Conservation (phyloP, 64 coral and sea anemone species). For the Actinia tenebrosa region DNA sequence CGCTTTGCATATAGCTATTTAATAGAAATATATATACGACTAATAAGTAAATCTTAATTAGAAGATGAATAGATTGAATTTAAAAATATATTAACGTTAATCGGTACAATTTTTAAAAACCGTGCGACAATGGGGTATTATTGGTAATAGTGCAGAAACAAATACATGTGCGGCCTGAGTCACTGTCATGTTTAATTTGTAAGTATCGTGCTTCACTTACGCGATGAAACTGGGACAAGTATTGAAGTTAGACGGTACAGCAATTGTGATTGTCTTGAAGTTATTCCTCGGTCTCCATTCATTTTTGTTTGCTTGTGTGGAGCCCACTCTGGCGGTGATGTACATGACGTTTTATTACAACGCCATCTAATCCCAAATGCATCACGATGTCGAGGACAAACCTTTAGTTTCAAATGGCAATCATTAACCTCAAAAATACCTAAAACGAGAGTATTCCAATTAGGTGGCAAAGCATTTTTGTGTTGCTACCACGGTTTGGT, state of each 20-base stretch:
- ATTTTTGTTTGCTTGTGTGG: conserved; percentile 1
- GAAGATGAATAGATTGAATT: too few species aligned
- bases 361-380: conserved; percentile 26
- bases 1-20: too few species aligned
- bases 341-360: conserved; percentile 1
- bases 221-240: conserved; percentile 27
- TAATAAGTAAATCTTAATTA: too few species aligned
- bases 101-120: too few species aligned
- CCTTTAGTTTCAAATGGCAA: neutral
- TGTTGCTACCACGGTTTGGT: too few species aligned
- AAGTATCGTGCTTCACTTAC: conserved; percentile 5
- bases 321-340: conserved; percentile 14
- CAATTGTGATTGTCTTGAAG: neutral
- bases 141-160: too few species aligned
- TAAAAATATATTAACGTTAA: too few species aligned
- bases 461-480: neutral
- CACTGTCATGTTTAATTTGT: too few species aligned
- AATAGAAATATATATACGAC: too few species aligned
- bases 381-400: conserved; percentile 41
- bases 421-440: conserved; percentile 5
- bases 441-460: neutral
- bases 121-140: too few species aligned
- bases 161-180: too few species aligned
- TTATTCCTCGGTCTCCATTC: conserved; percentile 18
- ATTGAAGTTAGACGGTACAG: conserved; percentile 13